Conservation (phyloP, 2,113 vertebrate genomes). For the Pontoporia blainvillei region DNA sequence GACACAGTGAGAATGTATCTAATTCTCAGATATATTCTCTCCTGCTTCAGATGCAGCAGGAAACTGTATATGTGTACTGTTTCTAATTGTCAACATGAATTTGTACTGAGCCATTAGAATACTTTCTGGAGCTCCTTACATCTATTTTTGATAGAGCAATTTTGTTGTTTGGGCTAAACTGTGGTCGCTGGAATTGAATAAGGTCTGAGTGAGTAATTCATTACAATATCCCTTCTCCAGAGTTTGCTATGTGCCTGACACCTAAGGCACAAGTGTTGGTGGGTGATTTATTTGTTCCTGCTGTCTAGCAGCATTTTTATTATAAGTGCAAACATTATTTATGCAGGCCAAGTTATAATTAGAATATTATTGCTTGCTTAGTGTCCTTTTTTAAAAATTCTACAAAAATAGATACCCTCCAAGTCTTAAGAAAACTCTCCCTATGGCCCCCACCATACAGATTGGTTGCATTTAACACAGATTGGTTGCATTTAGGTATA, state of each 20-base stretch:
- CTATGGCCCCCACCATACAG: not conserved
- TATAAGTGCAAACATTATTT: not conserved
- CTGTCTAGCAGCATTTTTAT: not conserved
- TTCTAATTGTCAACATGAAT: not conserved
- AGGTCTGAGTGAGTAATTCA: not conserved
- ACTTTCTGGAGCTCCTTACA: not conserved
- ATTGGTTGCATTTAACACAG: not conserved
- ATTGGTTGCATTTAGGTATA: not conserved
- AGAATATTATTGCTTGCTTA: not conserved
- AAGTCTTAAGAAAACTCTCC: not conserved
- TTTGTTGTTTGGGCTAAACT: not conserved
- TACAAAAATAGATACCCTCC: not conserved
- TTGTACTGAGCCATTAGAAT: not conserved
- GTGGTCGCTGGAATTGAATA: not conserved
- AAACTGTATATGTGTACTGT: no score
- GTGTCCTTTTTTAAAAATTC: not conserved
- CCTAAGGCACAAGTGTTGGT: not conserved
- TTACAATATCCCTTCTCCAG: not conserved
- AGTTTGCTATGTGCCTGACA: not conserved
- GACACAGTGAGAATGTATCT: not conserved
- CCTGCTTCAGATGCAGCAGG: not conserved
- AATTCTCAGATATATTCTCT: no score
- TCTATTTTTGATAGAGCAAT: not conserved
- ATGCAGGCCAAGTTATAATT: not conserved
- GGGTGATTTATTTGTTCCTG: not conserved